Conservation (phyloP, 1,140 invertebrate species). For the Tetraneura akinire region DNA sequence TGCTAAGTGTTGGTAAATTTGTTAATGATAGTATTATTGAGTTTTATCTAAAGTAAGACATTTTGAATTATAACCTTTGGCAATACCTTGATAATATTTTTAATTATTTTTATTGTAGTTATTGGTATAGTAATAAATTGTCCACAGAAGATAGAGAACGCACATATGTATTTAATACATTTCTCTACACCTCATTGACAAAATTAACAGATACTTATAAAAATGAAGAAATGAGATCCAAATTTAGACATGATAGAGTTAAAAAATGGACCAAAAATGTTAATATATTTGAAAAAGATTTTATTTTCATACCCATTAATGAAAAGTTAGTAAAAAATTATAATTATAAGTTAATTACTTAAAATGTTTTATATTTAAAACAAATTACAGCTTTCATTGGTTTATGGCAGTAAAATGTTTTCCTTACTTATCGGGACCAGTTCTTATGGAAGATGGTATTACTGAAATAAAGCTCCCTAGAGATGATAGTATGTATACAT, state of each 20-base stretch:
- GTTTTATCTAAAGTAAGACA: slow-evolving; percentile 85
- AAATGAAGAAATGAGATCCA: slow-evolving; percentile 69
- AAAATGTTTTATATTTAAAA: not conserved
- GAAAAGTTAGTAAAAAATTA: slow-evolving; percentile 69
- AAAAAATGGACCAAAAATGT: slow-evolving; percentile 96
- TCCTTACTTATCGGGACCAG: slow-evolving; percentile 66
- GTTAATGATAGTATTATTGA: slow-evolving; percentile 98
- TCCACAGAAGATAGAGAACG: slow-evolving; percentile 72
- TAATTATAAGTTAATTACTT: no score
- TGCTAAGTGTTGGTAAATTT: slow-evolving; percentile 88
- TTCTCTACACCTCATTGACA: slow-evolving; percentile 94
- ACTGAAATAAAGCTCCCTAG: not conserved
- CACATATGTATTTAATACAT: slow-evolving; percentile 94
- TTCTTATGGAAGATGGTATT: not conserved
- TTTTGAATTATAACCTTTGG: not conserved
- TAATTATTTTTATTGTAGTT: slow-evolving; percentile 59
- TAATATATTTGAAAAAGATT: slow-evolving; percentile 96
- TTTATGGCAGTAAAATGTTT: slow-evolving; percentile 96
- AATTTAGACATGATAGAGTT: slow-evolving; percentile 81
- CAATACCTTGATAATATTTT: no score
- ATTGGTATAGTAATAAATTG: slow-evolving; percentile 75
- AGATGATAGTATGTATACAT: not conserved
- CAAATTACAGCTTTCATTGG: slow-evolving; percentile 78
- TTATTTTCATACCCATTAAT: slow-evolving; percentile 95
- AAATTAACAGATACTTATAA: slow-evolving; percentile 58